Conservation (phyloP, 2,797 vertebrate species). For the Ispidina picta region DNA sequence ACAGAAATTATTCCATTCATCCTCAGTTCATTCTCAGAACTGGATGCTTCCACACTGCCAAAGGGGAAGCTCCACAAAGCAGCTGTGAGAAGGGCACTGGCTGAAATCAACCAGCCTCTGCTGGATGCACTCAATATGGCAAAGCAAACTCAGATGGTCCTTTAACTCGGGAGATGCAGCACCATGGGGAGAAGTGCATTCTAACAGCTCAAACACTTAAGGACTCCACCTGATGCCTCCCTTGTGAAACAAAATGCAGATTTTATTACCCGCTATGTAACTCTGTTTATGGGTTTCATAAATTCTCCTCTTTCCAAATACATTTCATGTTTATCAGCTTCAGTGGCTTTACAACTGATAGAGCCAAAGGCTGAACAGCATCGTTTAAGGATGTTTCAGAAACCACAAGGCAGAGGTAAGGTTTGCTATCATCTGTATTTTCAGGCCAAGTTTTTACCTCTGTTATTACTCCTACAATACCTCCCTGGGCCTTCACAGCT, state of each 20-base stretch:
- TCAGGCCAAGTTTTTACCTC: background rate
- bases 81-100: slow-evolving; percentile 15
- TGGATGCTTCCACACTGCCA: background rate
- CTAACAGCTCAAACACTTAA: slow-evolving; percentile 43
- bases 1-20: slow-evolving; percentile 41
- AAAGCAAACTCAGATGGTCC: slow-evolving; percentile 37
- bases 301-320: slow-evolving; percentile 48
- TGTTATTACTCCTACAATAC: background rate
- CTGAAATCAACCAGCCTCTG: slow-evolving; percentile 29
- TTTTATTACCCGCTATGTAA: slow-evolving; percentile 62
- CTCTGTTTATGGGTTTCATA: slow-evolving; percentile 60
- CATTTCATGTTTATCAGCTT: slow-evolving; percentile 43
- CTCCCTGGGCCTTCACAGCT: background rate
- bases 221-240: slow-evolving; percentile 59
- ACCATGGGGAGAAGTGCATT: slow-evolving; percentile 15
- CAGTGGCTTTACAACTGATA: slow-evolving; percentile 10
- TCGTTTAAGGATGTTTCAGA: slow-evolving; percentile 6
- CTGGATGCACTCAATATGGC: slow-evolving; percentile 56
- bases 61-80: slow-evolving; percentile 6
- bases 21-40: background rate
- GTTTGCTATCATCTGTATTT: background rate
- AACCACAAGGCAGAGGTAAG: background rate
- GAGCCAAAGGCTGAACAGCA: background rate
- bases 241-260: slow-evolving; percentile 55
- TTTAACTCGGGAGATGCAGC: slow-evolving; percentile 5